Evolutionary conservation across 2,797 vertebrate species (phyloP).

Genomic region (Ptychadena robeensis): DNA sequence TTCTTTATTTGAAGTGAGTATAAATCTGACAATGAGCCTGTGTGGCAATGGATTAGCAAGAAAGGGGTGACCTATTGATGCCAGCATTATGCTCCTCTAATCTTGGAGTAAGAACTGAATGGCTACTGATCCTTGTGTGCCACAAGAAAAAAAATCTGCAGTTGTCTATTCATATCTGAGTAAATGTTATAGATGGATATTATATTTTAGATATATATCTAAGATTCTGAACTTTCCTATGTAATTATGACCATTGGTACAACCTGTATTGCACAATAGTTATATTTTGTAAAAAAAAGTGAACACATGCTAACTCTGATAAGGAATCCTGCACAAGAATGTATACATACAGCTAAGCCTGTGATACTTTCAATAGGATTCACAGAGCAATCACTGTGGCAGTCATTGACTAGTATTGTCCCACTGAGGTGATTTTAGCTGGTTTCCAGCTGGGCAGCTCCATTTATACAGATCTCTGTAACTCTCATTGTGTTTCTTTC

Average conservation of each 20-base stretch:
- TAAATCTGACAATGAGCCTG: constrained; percentile 70
- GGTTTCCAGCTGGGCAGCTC: constrained; percentile 28
- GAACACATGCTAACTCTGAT: constrained; percentile 1
- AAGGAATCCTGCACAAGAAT: constrained; percentile 12
- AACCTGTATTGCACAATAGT: constrained; percentile 4
- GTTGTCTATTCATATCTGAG: constrained; percentile 57
- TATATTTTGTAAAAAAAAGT: background rate
- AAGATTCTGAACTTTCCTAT: background rate
- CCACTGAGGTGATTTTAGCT: constrained; percentile 10
- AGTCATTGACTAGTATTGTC: constrained; percentile 32
- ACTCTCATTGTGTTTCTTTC: constrained; percentile 10
- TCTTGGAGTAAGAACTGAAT: constrained; percentile 60
- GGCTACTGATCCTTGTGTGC: constrained; percentile 58
- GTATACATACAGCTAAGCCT: background rate
- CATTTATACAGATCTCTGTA: constrained; percentile 28
- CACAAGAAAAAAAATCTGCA: constrained; percentile 34
- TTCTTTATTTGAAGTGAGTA: constrained; percentile 66
- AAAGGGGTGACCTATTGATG: constrained; percentile 64
- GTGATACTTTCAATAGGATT: constrained; percentile 43
- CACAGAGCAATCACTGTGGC: constrained; percentile 35
- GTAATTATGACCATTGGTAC: background rate
- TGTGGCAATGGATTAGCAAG: constrained; percentile 69
- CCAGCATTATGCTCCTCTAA: constrained; percentile 65
- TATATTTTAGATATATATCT: background rate
- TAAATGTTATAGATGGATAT: constrained; percentile 23